These are phyloP conservation scores for Otis tarda DNA, from an alignment of 2,113 vertebrate genomes.

Conservation along the genomic window DNA sequence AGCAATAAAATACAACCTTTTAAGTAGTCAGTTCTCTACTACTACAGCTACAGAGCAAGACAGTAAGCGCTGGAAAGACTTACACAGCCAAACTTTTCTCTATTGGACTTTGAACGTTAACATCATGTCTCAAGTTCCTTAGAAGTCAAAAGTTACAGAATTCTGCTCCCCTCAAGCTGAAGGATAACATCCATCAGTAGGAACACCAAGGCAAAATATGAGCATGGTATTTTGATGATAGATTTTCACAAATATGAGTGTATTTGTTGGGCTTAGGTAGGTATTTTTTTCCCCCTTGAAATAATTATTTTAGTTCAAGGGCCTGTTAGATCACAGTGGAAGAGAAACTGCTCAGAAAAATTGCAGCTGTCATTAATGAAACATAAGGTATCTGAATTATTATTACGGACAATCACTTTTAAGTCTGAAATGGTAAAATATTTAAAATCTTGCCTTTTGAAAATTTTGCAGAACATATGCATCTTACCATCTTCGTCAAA, in stretches of 20 bases:
- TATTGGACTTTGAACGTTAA: background rate
- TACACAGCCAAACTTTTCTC: background rate
- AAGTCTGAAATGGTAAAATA: background rate
- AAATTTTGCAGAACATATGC: background rate
- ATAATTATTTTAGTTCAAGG: background rate
- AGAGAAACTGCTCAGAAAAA: background rate
- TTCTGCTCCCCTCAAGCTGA: background rate
- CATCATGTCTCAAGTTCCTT: background rate
- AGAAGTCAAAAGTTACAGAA: background rate
- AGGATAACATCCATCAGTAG: background rate
- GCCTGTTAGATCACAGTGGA: background rate
- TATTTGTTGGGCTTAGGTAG: background rate
- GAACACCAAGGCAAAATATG: background rate
- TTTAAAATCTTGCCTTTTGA: background rate
- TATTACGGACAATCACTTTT: background rate
- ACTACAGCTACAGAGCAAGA: background rate
- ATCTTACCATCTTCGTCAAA: background rate
- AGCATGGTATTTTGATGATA: background rate
- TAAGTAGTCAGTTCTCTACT: background rate
- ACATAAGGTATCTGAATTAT: background rate
- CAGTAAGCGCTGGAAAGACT: background rate
- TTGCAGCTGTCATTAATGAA: background rate
- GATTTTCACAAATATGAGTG: background rate
- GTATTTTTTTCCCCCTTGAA: background rate
- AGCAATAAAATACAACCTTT: background rate